Conservation (phyloP, 2,888 invertebrate genomes). For the Cactoblastis cactorum region DNA sequence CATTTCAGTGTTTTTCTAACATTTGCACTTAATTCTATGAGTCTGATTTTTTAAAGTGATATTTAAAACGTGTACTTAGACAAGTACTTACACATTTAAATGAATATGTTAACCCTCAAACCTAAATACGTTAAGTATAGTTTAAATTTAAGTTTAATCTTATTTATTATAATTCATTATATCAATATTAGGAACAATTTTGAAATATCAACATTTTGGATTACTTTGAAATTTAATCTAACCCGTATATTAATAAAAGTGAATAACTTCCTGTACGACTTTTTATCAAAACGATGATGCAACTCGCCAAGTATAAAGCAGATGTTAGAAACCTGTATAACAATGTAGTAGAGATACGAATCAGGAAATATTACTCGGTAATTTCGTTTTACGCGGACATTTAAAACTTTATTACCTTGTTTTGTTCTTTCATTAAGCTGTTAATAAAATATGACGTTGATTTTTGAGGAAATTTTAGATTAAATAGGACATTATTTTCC, state of each 20-base stretch:
- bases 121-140: too few relatives aligned
- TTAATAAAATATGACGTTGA: slow-evolving; percentile 24
- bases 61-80: too few relatives aligned
- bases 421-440: slow-evolving; percentile 40
- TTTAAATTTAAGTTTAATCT: too few relatives aligned
- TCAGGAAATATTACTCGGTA: slow-evolving; percentile 46
- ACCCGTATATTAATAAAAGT: not conserved
- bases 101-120: too few relatives aligned
- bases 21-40: too few relatives aligned
- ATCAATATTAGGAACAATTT: too few relatives aligned
- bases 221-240: not conserved
- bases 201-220: too few relatives aligned
- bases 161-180: too few relatives aligned
- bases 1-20: not conserved
- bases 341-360: slow-evolving; percentile 53
- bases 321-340: slow-evolving; percentile 50
- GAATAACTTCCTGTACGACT: slow-evolving; percentile 29
- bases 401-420: slow-evolving; percentile 49
- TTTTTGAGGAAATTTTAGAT: not conserved
- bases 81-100: too few relatives aligned
- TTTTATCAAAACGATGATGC: slow-evolving; percentile 22
- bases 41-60: not conserved
- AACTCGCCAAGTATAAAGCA: slow-evolving; percentile 24
- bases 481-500: not conserved
- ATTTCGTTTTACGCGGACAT: slow-evolving; percentile 47